A percentile compares a stretch with the other conserved stretches of the same genome.
phyloP scores from a whole-genome alignment of 1,140 invertebrate species.

The Sarcophaga peregrina region DNA sequence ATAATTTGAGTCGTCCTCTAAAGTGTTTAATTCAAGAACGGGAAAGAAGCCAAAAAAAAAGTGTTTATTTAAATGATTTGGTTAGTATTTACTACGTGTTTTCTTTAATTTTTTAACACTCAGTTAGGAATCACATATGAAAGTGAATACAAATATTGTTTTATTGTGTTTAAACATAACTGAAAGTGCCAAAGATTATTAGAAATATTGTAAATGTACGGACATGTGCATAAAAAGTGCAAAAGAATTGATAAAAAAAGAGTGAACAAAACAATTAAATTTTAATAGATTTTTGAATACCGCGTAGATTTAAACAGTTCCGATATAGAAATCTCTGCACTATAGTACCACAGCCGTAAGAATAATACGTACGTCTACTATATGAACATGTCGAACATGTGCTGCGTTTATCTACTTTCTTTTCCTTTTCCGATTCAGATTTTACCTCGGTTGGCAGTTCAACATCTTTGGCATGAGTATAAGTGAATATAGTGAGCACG shows the following conservation, averaged over 20 bases:
- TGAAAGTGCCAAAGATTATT: neutral
- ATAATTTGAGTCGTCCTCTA: constrained; percentile 44
- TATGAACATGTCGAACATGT: constrained; percentile 44
- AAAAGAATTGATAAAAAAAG: constrained; percentile 25
- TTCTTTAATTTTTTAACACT: neutral
- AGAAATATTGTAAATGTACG: neutral
- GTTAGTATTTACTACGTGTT: neutral
- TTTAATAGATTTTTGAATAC: constrained; percentile 43
- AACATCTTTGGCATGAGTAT: neutral
- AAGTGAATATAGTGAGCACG: constrained; percentile 22
- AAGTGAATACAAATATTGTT: neutral
- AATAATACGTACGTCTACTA: constrained; percentile 44
- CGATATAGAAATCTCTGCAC: constrained; percentile 35
- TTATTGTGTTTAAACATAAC: neutral
- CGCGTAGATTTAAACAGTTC: constrained; percentile 34
- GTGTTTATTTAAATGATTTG: neutral
- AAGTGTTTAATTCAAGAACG: neutral
- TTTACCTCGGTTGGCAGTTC: neutral
- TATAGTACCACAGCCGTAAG: constrained; percentile 39
- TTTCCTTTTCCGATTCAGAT: constrained; percentile 29
- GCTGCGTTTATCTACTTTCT: constrained; percentile 44
- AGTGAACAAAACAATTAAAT: constrained; percentile 3
- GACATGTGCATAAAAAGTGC: neutral
- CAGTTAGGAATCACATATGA: neutral
- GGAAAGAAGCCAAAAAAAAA: neutral